These are phyloP conservation scores for Salvelinus alpinus DNA, from an alignment of 2,113 vertebrate genomes.

Conservation along the genomic window DNA sequence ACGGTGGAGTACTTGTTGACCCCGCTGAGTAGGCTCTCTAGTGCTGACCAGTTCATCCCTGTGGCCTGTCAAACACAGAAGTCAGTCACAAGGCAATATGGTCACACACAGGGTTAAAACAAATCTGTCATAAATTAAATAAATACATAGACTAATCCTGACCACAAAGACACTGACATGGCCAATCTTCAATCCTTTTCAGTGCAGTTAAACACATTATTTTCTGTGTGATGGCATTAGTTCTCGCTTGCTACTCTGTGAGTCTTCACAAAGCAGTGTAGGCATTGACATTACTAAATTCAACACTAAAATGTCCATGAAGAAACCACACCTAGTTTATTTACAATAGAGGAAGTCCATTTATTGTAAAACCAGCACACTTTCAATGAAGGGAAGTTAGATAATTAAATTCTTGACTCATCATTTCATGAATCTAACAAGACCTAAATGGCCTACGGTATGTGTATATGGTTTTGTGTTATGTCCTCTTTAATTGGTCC, in stretches of 20 bases:
- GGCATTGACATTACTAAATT: not conserved
- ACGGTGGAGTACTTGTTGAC: conserved; percentile 94
- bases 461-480: not conserved
- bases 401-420: not conserved
- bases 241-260: too few species aligned
- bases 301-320: not conserved
- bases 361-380: not conserved
- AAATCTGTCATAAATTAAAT: too few species aligned
- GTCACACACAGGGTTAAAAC: too few species aligned
- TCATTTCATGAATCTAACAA: not conserved
- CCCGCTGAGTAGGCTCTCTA: conserved; percentile 84
- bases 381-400: not conserved
- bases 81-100: not conserved
- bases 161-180: too few species aligned
- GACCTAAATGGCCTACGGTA: conserved; percentile 10
- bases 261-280: not conserved
- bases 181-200: too few species aligned
- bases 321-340: not conserved
- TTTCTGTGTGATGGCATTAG: too few species aligned
- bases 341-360: not conserved
- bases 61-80: conserved; percentile 5
- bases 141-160: too few species aligned
- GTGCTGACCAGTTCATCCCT: conserved; percentile 83
- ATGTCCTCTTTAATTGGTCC: conserved; percentile 27
- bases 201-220: too few species aligned